Conservation (phyloP, 2,797 vertebrate species). For the Macroramphosus scolopax region DNA sequence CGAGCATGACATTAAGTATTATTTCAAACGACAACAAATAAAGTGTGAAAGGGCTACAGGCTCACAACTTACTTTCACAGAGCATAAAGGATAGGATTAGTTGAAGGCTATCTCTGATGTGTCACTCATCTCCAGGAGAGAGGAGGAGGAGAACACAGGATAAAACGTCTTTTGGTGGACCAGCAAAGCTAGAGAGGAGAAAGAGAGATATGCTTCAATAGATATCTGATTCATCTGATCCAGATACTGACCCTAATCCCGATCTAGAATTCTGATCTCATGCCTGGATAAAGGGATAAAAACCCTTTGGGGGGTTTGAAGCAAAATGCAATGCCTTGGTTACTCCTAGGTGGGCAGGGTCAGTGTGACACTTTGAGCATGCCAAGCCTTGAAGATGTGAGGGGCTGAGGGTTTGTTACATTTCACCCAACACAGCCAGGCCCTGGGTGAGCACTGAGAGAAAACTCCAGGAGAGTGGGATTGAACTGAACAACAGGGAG, state of each 20-base stretch:
- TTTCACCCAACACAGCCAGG: slow-evolving; percentile 47
- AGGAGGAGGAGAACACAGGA: slow-evolving; percentile 45
- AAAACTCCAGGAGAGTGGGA: slow-evolving; percentile 38
- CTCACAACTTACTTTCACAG: slow-evolving; percentile 55
- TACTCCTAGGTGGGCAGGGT: slow-evolving; percentile 48
- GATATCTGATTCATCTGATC: slow-evolving; percentile 60
- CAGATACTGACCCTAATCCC: slow-evolving; percentile 62
- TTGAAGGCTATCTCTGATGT: slow-evolving; percentile 70
- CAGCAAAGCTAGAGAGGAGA: slow-evolving; percentile 44
- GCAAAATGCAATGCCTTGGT: slow-evolving; percentile 48
- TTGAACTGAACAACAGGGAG: slow-evolving; percentile 58
- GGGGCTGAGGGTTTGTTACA: slow-evolving; percentile 46
- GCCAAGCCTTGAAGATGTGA: slow-evolving; percentile 61
- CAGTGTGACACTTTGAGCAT: slow-evolving; percentile 64
- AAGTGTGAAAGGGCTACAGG: slow-evolving; percentile 58
- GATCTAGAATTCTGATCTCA: slow-evolving; percentile 65
- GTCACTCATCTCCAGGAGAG: slow-evolving; percentile 62
- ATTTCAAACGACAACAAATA: slow-evolving; percentile 67
- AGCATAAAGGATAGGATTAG: slow-evolving; percentile 68
- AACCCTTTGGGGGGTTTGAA: slow-evolving; percentile 34
- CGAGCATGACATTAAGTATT: slow-evolving; percentile 66
- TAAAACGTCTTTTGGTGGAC: slow-evolving; percentile 57
- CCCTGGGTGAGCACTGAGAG: slow-evolving; percentile 41
- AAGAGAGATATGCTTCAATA: slow-evolving; percentile 54
- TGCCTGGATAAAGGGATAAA: slow-evolving; percentile 60